These are phyloP conservation scores for Eupithecia subfuscata DNA, from an alignment of 2,888 invertebrate genomes.

Conservation along the genomic window DNA sequence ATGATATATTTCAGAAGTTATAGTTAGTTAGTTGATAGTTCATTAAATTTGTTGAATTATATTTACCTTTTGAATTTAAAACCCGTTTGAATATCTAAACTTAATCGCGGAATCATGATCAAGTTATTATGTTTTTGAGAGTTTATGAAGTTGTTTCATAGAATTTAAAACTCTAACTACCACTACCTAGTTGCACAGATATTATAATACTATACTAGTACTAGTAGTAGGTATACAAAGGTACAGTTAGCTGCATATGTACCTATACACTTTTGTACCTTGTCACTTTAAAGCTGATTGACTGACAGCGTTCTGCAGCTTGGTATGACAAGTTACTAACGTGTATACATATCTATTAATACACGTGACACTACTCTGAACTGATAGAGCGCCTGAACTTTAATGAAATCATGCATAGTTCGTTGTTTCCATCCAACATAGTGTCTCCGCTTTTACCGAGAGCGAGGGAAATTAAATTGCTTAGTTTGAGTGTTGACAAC, in stretches of 20 bases:
- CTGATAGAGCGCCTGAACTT: constrained; percentile 15
- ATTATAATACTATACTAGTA: too few relatives aligned
- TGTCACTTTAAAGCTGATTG: neutral
- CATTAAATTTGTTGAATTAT: neutral
- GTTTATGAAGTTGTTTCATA: neutral
- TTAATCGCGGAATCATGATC: too few relatives aligned
- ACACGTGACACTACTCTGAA: neutral
- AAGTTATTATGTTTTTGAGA: neutral
- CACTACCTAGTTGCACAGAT: too few relatives aligned
- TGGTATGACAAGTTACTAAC: neutral
- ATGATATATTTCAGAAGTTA: neutral
- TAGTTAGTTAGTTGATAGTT: neutral
- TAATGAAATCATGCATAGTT: constrained; percentile 23
- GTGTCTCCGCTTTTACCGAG: constrained; percentile 21
- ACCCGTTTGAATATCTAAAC: neutral
- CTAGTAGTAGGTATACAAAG: too few relatives aligned
- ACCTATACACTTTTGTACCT: neutral
- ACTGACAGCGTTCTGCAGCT: neutral
- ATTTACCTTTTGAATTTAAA: neutral
- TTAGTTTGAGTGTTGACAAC: constrained; percentile 15
- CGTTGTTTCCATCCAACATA: constrained; percentile 19
- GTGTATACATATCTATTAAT: neutral
- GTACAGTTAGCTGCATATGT: neutral
- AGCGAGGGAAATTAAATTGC: constrained; percentile 21
- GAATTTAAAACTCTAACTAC: neutral